These are phyloP conservation scores for Vanessa tameamea DNA, from an alignment of 1,140 invertebrate genomes.

Conservation along the genomic window DNA sequence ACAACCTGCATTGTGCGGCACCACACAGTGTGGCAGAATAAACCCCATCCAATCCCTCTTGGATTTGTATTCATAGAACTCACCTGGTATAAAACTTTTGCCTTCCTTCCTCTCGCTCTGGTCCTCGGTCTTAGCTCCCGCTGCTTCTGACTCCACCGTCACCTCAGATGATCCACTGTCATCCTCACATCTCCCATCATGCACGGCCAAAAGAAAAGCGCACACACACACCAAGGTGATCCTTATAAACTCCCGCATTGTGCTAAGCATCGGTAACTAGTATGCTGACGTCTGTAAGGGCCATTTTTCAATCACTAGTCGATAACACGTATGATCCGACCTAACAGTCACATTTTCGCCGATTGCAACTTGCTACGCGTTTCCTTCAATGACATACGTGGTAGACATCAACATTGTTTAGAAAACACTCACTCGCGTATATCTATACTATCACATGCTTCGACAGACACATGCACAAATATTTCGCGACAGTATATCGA, in stretches of 20 bases:
- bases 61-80: conserved; percentile 6
- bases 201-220: conserved; percentile 54
- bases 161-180: conserved; percentile 44
- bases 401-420: conserved; percentile 44
- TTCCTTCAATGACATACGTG: conserved; percentile 56
- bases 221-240: conserved; percentile 67
- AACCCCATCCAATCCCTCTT: neutral
- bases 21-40: too few relatives aligned
- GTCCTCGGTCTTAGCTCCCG: conserved; percentile 46
- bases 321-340: conserved; percentile 49
- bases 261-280: conserved; percentile 54
- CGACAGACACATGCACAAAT: conserved; percentile 32
- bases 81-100: conserved; percentile 62
- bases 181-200: conserved; percentile 55
- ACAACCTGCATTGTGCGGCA: too few relatives aligned
- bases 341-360: conserved; percentile 75
- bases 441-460: conserved; percentile 26
- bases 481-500: conserved; percentile 30
- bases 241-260: conserved; percentile 69
- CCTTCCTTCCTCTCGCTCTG: conserved; percentile 53
- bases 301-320: conserved; percentile 58
- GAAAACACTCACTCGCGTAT: conserved; percentile 31
- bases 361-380: conserved; percentile 51
- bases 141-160: conserved; percentile 18
- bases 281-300: conserved; percentile 47